Percentiles rank a stretch among this genome's conserved stretches.
phyloP scores from a whole-genome alignment of 2,888 invertebrate genomes.

The Chloromyia formosa region DNA sequence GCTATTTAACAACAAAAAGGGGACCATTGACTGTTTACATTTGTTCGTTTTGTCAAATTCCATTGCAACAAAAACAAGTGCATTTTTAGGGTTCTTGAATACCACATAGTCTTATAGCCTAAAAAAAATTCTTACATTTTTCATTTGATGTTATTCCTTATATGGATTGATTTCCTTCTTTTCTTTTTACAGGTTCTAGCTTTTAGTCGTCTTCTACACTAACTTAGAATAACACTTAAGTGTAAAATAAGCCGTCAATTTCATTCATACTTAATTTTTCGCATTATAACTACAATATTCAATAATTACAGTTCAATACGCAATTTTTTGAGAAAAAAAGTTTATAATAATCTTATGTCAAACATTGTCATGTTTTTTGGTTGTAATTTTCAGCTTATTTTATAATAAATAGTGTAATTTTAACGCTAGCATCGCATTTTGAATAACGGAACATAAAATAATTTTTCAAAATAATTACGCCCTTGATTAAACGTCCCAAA shows the following conservation, averaged over 20 bases:
- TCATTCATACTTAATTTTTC: background rate
- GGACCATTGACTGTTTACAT: background rate
- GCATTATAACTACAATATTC: too few species aligned
- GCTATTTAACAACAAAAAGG: slow-evolving; percentile 24
- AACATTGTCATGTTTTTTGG: too few species aligned
- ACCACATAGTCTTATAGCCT: background rate
- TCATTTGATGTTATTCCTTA: slow-evolving; percentile 14
- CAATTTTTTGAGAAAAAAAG: too few species aligned
- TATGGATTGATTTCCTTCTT: background rate
- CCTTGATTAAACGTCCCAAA: too few species aligned
- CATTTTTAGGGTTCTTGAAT: slow-evolving; percentile 28
- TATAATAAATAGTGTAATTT: too few species aligned
- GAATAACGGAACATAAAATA: too few species aligned
- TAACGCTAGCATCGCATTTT: too few species aligned
- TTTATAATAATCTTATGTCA: too few species aligned
- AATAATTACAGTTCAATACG: too few species aligned
- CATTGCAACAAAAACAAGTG: slow-evolving; percentile 42
- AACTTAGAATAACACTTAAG: slow-evolving; percentile 15
- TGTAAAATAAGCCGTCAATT: slow-evolving; percentile 22
- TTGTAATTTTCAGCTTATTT: too few species aligned
- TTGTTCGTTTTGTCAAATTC: background rate
- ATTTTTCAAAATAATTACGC: too few species aligned
- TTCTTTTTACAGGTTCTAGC: background rate
- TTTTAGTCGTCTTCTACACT: background rate
- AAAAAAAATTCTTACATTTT: too few species aligned